Conservation (phyloP, 2,888 invertebrate species). For the Pyralis farinalis region DNA sequence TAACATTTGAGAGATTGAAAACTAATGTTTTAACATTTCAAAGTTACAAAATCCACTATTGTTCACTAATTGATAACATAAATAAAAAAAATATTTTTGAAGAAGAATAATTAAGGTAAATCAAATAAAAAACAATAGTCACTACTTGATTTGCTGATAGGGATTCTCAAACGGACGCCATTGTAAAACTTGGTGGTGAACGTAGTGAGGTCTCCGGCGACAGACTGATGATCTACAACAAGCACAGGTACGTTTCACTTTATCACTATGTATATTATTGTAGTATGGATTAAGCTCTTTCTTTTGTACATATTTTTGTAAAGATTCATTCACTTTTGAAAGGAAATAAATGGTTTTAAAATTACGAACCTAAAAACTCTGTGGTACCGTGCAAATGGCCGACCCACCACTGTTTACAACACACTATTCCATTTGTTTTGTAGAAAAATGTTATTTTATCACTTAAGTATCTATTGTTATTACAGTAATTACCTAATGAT, state of each 20-base stretch:
- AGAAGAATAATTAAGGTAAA: constrained; percentile 28
- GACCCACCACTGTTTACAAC: constrained; percentile 85
- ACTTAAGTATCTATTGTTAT: constrained; percentile 29
- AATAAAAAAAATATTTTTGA: constrained; percentile 36
- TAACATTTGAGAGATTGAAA: constrained; percentile 76
- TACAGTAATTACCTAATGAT: constrained; percentile 45
- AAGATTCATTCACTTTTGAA: constrained; percentile 67
- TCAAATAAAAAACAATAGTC: constrained; percentile 40
- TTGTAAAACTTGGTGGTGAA: constrained; percentile 71
- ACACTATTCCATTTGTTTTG: constrained; percentile 53
- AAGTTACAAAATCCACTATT: constrained; percentile 38
- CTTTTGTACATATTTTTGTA: constrained; percentile 67
- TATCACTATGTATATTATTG: constrained; percentile 56
- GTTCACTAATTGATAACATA: constrained; percentile 41
- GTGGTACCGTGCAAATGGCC: constrained; percentile 87
- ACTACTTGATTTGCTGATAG: constrained; percentile 53
- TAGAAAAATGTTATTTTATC: constrained; percentile 35
- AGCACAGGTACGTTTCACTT: constrained; percentile 71
- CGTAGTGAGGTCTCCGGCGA: constrained; percentile 74
- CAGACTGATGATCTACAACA: constrained; percentile 77
- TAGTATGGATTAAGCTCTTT: constrained; percentile 42
- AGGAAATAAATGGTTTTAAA: constrained; percentile 59
- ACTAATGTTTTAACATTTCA: constrained; percentile 52
- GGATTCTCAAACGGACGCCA: constrained; percentile 71
- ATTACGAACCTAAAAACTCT: constrained; percentile 82